Evolutionary conservation across 2,888 invertebrate species (phyloP), one percentile per base, ranked within the genome.

Genomic region (Cotesia congregata): DNA sequence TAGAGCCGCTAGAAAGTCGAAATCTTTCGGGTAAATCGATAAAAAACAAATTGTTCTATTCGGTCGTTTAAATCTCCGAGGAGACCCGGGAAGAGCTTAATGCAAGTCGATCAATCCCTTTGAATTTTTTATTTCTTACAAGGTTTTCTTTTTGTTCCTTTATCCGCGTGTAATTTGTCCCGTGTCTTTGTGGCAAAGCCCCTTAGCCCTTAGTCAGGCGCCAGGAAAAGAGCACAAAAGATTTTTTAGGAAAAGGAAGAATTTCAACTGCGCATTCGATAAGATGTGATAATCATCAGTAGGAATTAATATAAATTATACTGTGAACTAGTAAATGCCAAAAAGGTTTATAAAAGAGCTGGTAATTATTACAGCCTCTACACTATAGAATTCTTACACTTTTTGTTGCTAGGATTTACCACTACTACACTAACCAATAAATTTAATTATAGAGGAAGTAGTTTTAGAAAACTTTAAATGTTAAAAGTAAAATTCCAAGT

Each of bases 171-270:
- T 62, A 17, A 17, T 62, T 62, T 62, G 15, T 20, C 17, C 20
- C 17, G 1, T 62, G 62, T 62, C 17, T 62, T 62, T 62, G 15
- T 62, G 81, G 82, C 82, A 83, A 84, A 84, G 81, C 78, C 79
- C 80, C 78, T 78, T 79, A 76, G 80, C 79, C 81, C 81, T 30
- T 81, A 77, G 74, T 3, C 30, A 20, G 71, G 79, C 76, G 80
- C 75, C 75, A 74, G 75, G 74, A 77, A 79, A 77, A 71, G 75
- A 79, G 77, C 76, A 74, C 73, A 78, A 78, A 81, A 75, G 9
- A 9, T 6, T 38, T 20, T 59, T 30, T 30, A 30, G 3, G 30
- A 30, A 30, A 30, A 30, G 30, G 30, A 30, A 30, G 30, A 30
- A 30, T 30, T 30, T 30, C 30, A 30, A 30, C 30, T 30, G 30